Base-by-base conservation (phyloP, 2,113 vertebrate genomes). In the Apistogramma diplotaenia region DNA sequence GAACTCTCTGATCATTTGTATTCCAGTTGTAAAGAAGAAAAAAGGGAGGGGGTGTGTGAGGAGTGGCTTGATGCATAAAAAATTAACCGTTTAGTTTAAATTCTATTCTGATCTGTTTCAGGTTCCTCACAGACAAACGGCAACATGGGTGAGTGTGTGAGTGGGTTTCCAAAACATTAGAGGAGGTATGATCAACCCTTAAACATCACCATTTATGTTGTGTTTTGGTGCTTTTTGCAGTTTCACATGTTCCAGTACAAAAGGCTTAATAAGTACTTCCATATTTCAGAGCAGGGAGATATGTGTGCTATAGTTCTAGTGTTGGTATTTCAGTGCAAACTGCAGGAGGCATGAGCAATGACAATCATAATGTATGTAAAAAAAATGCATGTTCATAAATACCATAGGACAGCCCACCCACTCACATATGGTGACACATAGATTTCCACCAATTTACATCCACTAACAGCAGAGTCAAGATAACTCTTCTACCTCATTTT, bases 351-450 rank as follows among this genome's bases (percentile, higher is more conserved):
- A 35, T 55, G 43, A 76, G 1, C 8, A 65, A 12, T 51, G 15
- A 25, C 37, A 18, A 74, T 54, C 19, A 54, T 43, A 35, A 65
- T 59, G 43, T 29, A 65, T 70, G 65, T 70, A 53, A 53, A 53
- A n/a, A 76, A 57, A 82, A 19, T 73, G 25, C 65, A 46, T 49
- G 70, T 46, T 27, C 54, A 78, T 60, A 74, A 55, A 78, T 60
- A 74, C 8, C 65, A 40, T 4, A 46, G 49, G 31, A 70, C 65
- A 70, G 18, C 25, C 79, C 75, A 49, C 84, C 70, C 60, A 75
- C 79, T 70, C 75, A 71, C 58, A 78, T 46, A 65, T 83, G 72
- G 62, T 21, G 8, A 56, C 21, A 78, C 74, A 40, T 1, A 1
- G n/a, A n/a, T n/a, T n/a, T n/a, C n/a, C n/a, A n/a, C n/a, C n/a